Conservation (phyloP, 2,113 vertebrate species). For the Caracal caracal region DNA sequence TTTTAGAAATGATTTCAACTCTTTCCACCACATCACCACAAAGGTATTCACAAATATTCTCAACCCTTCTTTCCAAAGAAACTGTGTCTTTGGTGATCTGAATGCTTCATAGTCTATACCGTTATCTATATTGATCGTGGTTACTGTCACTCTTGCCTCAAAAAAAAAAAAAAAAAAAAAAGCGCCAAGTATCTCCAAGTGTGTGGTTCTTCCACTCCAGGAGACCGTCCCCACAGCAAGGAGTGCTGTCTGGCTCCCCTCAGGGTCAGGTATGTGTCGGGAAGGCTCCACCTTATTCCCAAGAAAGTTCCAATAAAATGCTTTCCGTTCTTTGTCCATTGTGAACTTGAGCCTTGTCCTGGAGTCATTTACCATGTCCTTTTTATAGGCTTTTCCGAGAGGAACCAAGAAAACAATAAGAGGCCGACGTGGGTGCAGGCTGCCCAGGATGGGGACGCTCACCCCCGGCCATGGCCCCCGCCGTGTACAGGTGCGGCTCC, state of each 20-base stretch:
- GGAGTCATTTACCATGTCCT: constrained; percentile 56
- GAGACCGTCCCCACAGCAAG: constrained; percentile 1
- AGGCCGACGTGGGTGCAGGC: constrained; percentile 21
- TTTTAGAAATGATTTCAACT: constrained; percentile 65
- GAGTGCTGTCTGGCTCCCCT: constrained; percentile 57
- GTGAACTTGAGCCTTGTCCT: constrained; percentile 68
- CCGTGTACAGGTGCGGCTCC: constrained; percentile 85
- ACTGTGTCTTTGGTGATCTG: neutral
- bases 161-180: constrained; percentile 42
- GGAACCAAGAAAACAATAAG: constrained; percentile 62
- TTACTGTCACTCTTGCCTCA: neutral
- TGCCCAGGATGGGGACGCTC: constrained; percentile 69
- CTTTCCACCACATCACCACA: neutral
- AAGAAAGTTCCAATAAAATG: constrained; percentile 75
- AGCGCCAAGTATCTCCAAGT: constrained; percentile 6
- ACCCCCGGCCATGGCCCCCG: constrained; percentile 63
- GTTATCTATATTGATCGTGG: constrained; percentile 28
- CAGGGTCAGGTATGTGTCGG: constrained; percentile 38
- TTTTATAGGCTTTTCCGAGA: constrained; percentile 69
- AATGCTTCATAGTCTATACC: neutral
- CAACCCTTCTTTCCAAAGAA: neutral
- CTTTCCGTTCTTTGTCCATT: constrained; percentile 69
- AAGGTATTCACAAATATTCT: neutral
- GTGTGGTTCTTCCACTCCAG: constrained; percentile 42
- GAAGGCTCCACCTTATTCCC: constrained; percentile 46